Evolutionary conservation across 1,140 invertebrate species (phyloP).

Genomic region (Polyergus mexicanus): DNA sequence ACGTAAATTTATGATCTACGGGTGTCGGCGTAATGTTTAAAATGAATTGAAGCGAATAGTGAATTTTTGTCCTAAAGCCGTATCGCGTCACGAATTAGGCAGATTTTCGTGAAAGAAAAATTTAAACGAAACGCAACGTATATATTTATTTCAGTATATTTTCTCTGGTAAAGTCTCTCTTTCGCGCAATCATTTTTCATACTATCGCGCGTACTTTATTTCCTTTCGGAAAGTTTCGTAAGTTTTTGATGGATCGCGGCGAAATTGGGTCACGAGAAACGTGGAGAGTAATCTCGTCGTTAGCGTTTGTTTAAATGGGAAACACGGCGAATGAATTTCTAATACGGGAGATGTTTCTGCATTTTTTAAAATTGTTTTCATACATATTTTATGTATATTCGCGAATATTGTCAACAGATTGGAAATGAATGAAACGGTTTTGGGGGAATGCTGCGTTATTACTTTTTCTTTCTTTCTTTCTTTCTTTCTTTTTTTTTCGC

Average conservation of each 20-base stretch:
- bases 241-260: conserved; percentile 50
- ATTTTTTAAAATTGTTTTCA: neutral
- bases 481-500: conserved; percentile 41
- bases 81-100: neutral
- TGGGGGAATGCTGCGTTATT: neutral
- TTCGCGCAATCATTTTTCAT: conserved; percentile 51
- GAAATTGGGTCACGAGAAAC: conserved; percentile 56
- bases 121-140: neutral
- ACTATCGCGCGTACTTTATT: conserved; percentile 26
- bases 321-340: neutral
- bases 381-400: neutral
- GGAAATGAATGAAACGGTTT: conserved; percentile 3
- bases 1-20: neutral
- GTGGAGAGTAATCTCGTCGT: conserved; percentile 20
- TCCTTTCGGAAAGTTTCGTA: neutral
- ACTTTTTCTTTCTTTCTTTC: neutral
- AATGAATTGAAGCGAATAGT: conserved; percentile 11
- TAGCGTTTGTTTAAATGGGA: conserved; percentile 16
- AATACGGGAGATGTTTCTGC: neutral
- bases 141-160: too few species aligned
- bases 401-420: conserved; percentile 3
- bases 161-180: conserved; percentile 10
- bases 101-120: conserved; percentile 14
- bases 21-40: neutral
- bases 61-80: conserved; percentile 4